Base-by-base conservation (phyloP, 1,140 invertebrate genomes). In the Papilio machaon region DNA sequence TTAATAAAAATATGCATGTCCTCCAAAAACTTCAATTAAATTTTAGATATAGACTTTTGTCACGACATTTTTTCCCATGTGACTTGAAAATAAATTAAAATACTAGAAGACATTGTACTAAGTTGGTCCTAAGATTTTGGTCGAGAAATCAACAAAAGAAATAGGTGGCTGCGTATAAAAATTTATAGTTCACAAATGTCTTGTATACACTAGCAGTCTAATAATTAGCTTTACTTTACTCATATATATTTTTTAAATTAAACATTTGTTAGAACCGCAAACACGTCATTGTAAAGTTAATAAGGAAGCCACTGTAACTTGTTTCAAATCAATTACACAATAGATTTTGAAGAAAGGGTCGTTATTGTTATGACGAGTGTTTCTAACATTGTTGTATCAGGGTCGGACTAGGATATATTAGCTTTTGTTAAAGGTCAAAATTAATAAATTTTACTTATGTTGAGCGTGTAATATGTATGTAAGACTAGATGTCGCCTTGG, bases 331-430 rank as follows among this genome's bases (percentile, higher is more conserved):
- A 77, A 77, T 77, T 77, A 58, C 52, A 77, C 76, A 64, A 78
- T 78, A 60, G 76, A 78, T 78, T 78, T 78, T 78, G 38, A 78
- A 78, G 76, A 78, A 78, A 78, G 76, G 76, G 58, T 78, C 76
- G 76, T 78, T 78, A 78, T 52, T 47, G 75, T n/a, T n/a, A 78
- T 78, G 76, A 78, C 76, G 76, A 78, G 43, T 67, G 47, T 10
- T 46, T 64, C 8, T n/a, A 78, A 78, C 75, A 78, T 78, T 78
- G 75, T 60, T 43, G 52, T n/a, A 17, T 23, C 64, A 67, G 64
- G 23, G 64, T 4, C 64, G 13, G 30, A 67, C 30, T 67, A 17
- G 64, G 64, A 30, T 30, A 64, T 30, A 64, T 30, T 30, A 30
- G 19, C 11, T 23, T 58, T 30, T 30, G 23, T 64, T 64, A 64